A percentile compares a stretch with the other conserved stretches of the same genome.
Evolutionary conservation across 2,797 vertebrate genomes (phyloP).

Genomic region (Myoxocephalus aenaeus): DNA sequence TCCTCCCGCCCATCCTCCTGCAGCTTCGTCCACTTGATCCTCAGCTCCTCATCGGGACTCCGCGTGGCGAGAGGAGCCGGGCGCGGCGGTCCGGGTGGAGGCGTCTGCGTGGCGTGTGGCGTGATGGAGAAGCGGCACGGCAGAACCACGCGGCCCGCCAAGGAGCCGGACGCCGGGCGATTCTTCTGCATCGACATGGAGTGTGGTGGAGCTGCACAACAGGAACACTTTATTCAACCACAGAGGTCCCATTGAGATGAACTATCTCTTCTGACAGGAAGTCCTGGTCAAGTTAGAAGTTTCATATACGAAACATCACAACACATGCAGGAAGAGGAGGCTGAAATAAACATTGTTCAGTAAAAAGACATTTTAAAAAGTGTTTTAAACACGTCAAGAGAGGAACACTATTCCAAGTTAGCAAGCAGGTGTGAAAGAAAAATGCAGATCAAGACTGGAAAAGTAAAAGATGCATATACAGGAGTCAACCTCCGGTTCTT

Average conservation of each 20-base stretch:
- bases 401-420: no score
- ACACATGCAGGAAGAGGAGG: no score
- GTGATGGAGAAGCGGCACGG: conserved; percentile 89
- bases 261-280: no score
- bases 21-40: conserved; percentile 95
- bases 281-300: no score
- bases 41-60: conserved; percentile 82
- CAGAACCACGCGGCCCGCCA: conserved; percentile 86
- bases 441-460: no score
- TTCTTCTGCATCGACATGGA: conserved; percentile 41
- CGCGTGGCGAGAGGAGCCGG: conserved; percentile 51
- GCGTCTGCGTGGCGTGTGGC: conserved; percentile 2
- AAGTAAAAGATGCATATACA: no score
- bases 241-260: neutral
- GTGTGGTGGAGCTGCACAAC: conserved; percentile 36
- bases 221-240: neutral
- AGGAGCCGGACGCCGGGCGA: conserved; percentile 74
- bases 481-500: no score
- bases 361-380: no score
- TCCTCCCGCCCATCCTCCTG: conserved; percentile 84
- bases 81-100: neutral
- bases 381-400: no score
- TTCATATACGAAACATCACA: no score
- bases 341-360: no score
- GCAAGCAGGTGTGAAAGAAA: no score